Percentiles rank a stretch among this genome's conserved stretches.
These are phyloP conservation scores for Intellagama lesueurii DNA, from an alignment of 2,797 vertebrate species.

Conservation along the genomic window DNA sequence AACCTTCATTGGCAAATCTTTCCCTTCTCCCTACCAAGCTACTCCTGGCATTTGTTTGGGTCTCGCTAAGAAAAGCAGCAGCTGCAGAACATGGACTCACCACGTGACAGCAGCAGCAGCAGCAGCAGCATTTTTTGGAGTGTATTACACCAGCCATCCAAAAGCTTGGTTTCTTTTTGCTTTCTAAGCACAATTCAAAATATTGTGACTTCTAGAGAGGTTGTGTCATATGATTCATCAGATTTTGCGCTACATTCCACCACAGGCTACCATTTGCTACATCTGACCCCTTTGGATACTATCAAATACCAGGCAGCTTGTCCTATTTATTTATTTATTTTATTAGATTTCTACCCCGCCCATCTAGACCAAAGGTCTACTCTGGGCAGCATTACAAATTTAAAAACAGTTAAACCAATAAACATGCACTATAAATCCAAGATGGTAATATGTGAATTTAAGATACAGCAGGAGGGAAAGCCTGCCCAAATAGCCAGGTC, in stretches of 20 bases:
- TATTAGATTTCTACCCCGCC: too few species aligned
- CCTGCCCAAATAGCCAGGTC: too few species aligned
- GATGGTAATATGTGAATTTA: too few species aligned
- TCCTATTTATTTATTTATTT: too few species aligned
- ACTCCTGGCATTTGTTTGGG: not conserved
- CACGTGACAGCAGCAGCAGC: too few species aligned
- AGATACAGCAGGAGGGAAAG: too few species aligned
- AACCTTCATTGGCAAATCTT: not conserved
- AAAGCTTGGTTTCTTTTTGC: not conserved
- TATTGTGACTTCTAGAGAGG: not conserved
- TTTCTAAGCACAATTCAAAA: not conserved
- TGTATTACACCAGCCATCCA: not conserved
- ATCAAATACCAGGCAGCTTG: not conserved
- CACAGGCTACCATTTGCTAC: not conserved
- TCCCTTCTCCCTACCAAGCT: not conserved
- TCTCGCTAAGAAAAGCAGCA: not conserved
- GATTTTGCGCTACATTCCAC: not conserved
- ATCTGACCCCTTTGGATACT: not conserved
- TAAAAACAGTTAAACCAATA: too few species aligned
- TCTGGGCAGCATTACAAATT: too few species aligned
- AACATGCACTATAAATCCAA: too few species aligned
- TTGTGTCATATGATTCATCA: not conserved
- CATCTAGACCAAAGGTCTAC: too few species aligned
- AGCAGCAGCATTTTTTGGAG: too few species aligned
- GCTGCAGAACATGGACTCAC: not conserved